Conservation (phyloP, 2,797 vertebrate genomes). For the Scolopax rusticola region DNA sequence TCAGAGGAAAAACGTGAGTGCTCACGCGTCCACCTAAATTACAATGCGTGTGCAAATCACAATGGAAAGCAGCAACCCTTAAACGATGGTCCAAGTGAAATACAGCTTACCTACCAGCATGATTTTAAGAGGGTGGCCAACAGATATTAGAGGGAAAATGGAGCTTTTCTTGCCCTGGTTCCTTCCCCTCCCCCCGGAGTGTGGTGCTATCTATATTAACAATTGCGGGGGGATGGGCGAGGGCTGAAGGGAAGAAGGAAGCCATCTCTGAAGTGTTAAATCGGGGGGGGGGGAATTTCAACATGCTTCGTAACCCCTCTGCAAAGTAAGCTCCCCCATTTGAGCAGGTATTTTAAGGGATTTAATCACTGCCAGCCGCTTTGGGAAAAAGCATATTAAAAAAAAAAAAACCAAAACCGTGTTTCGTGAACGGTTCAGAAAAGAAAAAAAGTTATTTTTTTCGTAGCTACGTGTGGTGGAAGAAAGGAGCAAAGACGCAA, state of each 20-base stretch:
- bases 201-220: slow-evolving; percentile 38
- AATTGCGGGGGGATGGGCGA: slow-evolving; percentile 52
- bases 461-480: neutral
- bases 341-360: neutral
- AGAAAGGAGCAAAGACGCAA: neutral
- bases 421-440: neutral
- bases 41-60: neutral
- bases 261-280: neutral
- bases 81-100: neutral
- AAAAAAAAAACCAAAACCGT: neutral
- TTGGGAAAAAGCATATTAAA: neutral
- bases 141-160: neutral
- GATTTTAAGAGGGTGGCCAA: neutral
- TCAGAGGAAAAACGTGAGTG: neutral
- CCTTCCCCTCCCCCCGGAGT: neutral
- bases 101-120: neutral
- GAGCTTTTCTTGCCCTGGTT: neutral
- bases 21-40: neutral
- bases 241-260: neutral
- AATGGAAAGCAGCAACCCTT: neutral
- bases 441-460: neutral
- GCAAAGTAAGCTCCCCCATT: neutral
- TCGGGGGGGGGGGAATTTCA: neutral
- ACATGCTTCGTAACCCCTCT: neutral
- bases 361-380: neutral